Base-by-base conservation (phyloP, 2,797 vertebrate genomes). In the Sternarchorhynchus goeldii region DNA sequence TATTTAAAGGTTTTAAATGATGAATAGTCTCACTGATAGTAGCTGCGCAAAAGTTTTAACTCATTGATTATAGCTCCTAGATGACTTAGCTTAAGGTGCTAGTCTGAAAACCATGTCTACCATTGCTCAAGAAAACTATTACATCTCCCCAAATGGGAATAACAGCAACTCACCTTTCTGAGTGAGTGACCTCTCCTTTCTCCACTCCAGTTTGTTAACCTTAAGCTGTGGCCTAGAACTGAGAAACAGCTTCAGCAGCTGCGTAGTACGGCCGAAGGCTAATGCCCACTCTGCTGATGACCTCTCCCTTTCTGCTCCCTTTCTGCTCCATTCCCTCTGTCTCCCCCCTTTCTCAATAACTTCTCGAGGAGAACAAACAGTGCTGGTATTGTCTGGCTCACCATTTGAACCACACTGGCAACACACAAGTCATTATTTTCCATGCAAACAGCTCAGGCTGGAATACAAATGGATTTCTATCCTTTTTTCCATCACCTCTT, bases 301-400 rank as follows among this genome's bases (percentile, higher is more conserved):
- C 89, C 88, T 86, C 89, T 86, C 86, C 85, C 77, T 82, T 87
- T 86, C 83, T 85, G 80, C 79, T 67, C 85, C 86, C 88, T 84
- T 79, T 87, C 89, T 62, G 45, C 65, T 76, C 71, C 83, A 57
- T 80, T 62, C 79, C 69, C 32, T 59, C 25, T n/a, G 39, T 32
- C 20, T 17, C 29, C 57, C 34, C 82, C 79, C 83, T 78, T 89
- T 83, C 84, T 90, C 86, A 89, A 57, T 60, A 90, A 89, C 89
- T 91, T 91, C 88, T 91, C 82, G 86, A 89, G 88, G 92, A 92
- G 91, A 94, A 89, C 80, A 94, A 94, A 98, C 96, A 99, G 93
- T 93, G 92, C 88, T 87, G 85, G 93, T 94, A 96, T 98, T 99
- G 96, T 98, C 90, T 82, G 78, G 20, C 39, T 57, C n/a, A 32